Evolutionary conservation across 2,797 vertebrate species (phyloP).

Genomic region (Centroberyx gerrardi): DNA sequence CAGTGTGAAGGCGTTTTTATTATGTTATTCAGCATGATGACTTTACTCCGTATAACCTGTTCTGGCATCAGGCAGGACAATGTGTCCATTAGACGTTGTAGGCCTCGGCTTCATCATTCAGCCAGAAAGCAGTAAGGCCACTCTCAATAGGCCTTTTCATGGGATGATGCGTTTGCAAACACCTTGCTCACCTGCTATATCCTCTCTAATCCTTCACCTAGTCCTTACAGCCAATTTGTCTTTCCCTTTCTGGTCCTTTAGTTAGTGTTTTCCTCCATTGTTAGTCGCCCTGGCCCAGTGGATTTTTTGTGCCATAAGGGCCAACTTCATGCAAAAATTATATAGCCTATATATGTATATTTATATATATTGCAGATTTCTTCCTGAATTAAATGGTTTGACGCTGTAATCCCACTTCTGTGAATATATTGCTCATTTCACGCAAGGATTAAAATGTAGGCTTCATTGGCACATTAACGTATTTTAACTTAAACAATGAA

Average conservation of each 20-base stretch:
- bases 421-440: not conserved
- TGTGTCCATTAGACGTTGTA: constrained; percentile 53
- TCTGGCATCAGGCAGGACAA: constrained; percentile 38
- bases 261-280: constrained; percentile 8
- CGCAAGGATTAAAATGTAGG: not conserved
- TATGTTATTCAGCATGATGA: constrained; percentile 37
- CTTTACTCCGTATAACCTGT: constrained; percentile 32
- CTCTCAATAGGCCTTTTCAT: constrained; percentile 75
- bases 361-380: not conserved
- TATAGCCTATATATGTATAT: not conserved
- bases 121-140: constrained; percentile 64
- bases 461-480: not conserved
- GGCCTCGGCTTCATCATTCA: constrained; percentile 62
- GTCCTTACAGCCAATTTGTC: constrained; percentile 28
- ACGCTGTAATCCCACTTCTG: not conserved
- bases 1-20: constrained; percentile 10
- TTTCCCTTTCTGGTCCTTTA: not conserved
- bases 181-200: constrained; percentile 70
- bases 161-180: constrained; percentile 74
- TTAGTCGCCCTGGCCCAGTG: not conserved
- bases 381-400: not conserved
- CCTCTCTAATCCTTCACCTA: constrained; percentile 57
- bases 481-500: too few species aligned
- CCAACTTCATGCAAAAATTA: not conserved
- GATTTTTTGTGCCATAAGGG: not conserved